Evolutionary conservation across 1,140 invertebrate genomes (phyloP), one percentile per base, ranked within the genome.

Genomic region (Colletes gigas): DNA sequence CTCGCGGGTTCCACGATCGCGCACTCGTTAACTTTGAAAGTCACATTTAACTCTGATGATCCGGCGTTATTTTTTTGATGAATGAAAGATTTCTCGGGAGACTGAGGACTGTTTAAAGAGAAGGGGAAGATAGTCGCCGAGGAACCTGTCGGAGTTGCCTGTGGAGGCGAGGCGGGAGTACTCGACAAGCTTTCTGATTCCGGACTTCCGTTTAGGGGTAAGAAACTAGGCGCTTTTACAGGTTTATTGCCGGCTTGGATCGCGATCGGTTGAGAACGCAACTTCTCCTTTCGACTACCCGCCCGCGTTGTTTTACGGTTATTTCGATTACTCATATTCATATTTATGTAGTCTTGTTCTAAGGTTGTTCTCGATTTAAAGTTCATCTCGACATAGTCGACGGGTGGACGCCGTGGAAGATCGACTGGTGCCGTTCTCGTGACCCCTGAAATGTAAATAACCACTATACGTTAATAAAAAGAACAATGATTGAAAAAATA

Each of bases 381-480:
- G 0, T 93, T 93, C 95, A 96, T 96, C 78, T 95, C 95, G 3
- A 96, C 94, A 83, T 96, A 96, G 54, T 95, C 95, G 30, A 95
- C 95, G 1, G 92, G 92, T 6, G 92, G 89, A 63, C 92, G 91
- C n/a, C 93, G 91, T 7, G 91, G 93, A 69, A 94, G 90, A 85
- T 93, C 92, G 39, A 94, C 88, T 7, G 92, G 90, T 21, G 92
- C 91, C 7, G 93, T 93, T 88, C 90, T 90, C 21, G 81, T 91
- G 19, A 82, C 90, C 82, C 89, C 92, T 93, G 63, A 75, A 69
- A 81, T 30, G 60, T 0, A 70, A 62, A 21, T 39, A 4, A 74
- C 52, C n/a, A 15, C 0, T 52, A 12, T 50, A 3, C 1, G 17
- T 44, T 71, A 10, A n/a, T 62, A n/a, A 47, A 39, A 12, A 9